A percentile compares a stretch with the other conserved stretches of the same genome.
Conservation (phyloP, 2,113 vertebrate species). For the Notothenia rossii region DNA sequence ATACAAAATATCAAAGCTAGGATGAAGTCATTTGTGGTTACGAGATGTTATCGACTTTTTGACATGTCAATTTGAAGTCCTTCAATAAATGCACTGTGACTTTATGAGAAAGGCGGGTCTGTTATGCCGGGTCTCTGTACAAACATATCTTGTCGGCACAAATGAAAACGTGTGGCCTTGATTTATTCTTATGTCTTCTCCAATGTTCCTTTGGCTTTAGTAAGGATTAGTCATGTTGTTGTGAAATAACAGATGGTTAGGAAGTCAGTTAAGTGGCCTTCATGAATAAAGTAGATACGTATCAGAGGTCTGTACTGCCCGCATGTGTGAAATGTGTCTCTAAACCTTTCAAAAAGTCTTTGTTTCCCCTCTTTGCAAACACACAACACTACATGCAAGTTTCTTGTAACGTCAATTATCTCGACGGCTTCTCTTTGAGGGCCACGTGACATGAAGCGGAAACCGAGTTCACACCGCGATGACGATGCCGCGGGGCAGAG, state of each 20-base stretch:
- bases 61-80: too few species aligned
- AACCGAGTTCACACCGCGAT: slow-evolving; percentile 29
- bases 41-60: too few species aligned
- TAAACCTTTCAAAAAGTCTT: background rate
- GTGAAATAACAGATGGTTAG: background rate
- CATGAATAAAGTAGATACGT: too few species aligned
- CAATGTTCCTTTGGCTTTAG: background rate
- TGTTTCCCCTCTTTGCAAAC: background rate
- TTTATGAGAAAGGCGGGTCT: too few species aligned
- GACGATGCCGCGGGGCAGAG: slow-evolving; percentile 33
- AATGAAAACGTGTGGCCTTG: too few species aligned
- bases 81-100: too few species aligned
- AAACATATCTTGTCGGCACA: too few species aligned
- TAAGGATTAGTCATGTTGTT: background rate
- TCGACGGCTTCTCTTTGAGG: background rate
- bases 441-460: slow-evolving; percentile 22
- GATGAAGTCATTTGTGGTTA: too few species aligned
- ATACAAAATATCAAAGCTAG: too few species aligned
- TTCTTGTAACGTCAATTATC: slow-evolving; percentile 24
- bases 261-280: background rate
- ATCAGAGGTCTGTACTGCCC: background rate
- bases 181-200: too few species aligned
- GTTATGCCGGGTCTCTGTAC: too few species aligned
- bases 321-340: background rate
- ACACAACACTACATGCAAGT: background rate